These are phyloP conservation scores for Misgurnus anguillicaudatus DNA, from an alignment of 2,113 vertebrate species.

Conservation along the genomic window DNA sequence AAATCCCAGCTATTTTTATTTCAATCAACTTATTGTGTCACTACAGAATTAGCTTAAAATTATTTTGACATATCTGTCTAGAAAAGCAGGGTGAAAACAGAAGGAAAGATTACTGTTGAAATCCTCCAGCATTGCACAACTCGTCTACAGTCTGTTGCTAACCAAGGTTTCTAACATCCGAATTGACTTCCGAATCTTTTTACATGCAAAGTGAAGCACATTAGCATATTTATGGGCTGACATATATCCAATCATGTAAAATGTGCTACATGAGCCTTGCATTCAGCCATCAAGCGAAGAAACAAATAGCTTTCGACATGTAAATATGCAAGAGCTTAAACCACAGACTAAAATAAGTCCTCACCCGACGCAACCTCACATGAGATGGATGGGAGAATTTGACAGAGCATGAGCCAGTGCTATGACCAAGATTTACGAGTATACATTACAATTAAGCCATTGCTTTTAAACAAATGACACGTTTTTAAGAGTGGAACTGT, in stretches of 20 bases:
- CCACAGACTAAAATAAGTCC: slow-evolving; percentile 25
- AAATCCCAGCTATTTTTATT: slow-evolving; percentile 21
- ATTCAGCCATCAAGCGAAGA: slow-evolving; percentile 41
- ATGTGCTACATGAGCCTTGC: slow-evolving; percentile 51
- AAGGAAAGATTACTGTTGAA: slow-evolving; percentile 21
- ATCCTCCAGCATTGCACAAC: slow-evolving; percentile 37
- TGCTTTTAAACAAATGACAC: slow-evolving; percentile 51
- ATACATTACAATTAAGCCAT: slow-evolving; percentile 60
- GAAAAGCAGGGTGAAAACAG: slow-evolving; percentile 43
- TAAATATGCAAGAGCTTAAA: slow-evolving; percentile 24
- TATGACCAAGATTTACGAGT: slow-evolving; percentile 44
- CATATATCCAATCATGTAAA: slow-evolving; percentile 58
- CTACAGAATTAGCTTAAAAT: slow-evolving; percentile 7
- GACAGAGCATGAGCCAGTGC: not conserved
- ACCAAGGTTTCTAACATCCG: slow-evolving; percentile 53
- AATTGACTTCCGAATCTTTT: slow-evolving; percentile 54
- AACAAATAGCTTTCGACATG: slow-evolving; percentile 60
- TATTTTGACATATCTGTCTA: slow-evolving; percentile 40
- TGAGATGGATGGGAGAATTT: not conserved
- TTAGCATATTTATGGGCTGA: slow-evolving; percentile 63
- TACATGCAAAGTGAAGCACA: slow-evolving; percentile 46
- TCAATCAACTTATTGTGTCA: slow-evolving; percentile 7
- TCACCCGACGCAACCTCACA: slow-evolving; percentile 13
- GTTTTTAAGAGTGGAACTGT: slow-evolving; percentile 22
- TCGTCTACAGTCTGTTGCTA: slow-evolving; percentile 34